Percentiles rank a stretch among this genome's conserved stretches.
Conservation (phyloP, 2,113 vertebrate species). For the Cochlearius cochlearius region DNA sequence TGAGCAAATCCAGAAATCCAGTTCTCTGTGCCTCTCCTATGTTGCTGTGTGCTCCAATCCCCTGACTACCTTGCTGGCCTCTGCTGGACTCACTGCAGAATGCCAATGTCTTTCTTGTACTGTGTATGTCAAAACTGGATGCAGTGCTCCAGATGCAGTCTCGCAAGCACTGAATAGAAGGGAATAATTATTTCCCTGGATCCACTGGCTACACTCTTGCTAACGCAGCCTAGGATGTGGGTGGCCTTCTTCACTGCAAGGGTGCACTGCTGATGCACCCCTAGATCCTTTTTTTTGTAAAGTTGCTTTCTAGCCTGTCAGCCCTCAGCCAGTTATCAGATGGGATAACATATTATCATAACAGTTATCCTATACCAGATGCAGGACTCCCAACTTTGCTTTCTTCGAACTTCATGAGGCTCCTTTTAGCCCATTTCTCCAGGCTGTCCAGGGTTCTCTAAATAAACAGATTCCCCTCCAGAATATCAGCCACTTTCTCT, state of each 20-base stretch:
- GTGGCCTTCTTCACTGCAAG: neutral
- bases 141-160: neutral
- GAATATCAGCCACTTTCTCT: neutral
- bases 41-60: neutral
- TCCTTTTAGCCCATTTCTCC: neutral
- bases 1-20: neutral
- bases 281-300: neutral
- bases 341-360: neutral
- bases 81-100: neutral
- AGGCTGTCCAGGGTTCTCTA: neutral
- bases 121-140: neutral
- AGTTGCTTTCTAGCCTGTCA: neutral
- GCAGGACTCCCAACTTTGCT: neutral
- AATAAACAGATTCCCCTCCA: neutral
- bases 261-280: neutral
- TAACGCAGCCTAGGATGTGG: neutral
- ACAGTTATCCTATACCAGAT: neutral
- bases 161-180: neutral
- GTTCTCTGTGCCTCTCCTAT: neutral
- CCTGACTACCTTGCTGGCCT: neutral
- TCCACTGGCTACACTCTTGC: rapidly evolving
- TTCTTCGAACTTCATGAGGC: neutral
- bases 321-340: neutral
- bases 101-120: rapidly evolving
- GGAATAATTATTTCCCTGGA: neutral